Base-by-base conservation (phyloP, 2,113 vertebrate species). In the Pycnonotus jocosus region DNA sequence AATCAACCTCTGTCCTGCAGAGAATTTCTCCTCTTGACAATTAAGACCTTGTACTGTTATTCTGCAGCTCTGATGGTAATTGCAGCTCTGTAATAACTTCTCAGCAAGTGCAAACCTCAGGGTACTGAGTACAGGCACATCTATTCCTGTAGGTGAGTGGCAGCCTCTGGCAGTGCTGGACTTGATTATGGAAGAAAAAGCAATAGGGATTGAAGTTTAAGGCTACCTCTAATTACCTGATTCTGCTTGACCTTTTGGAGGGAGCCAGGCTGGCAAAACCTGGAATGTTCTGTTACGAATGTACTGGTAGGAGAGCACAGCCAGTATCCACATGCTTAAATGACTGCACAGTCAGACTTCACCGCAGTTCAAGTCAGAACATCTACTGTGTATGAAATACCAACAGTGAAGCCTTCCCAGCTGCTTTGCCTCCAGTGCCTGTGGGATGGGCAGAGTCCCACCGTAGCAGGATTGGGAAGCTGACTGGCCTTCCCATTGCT, bases 61-160 rank as follows among this genome's bases (percentile, higher is more conserved):
- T 90, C 64, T 64, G 83, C 57, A 42, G 87, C 54, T 82, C 84
- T 90, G 92, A 88, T 93, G 93, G 47, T 92, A 44, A 94, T 88
- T 88, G 79, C 90, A 84, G 61, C 60, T 56, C 78, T 88, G 35
- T 45, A 42, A 62, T 44, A 65, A 15, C 45, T 70, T 65, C 90
- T 82, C 93, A 91, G 88, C 58, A 56, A 58, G 74, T 28, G 47
- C 71, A 65, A 18, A 62, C 88, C 68, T 53, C 7, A 1, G 72
- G 82, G 76, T 25, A 3, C 70, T 10, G 27, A 93, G 82, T 31
- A 35, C 54, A 38, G 74, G 42, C 61, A 31, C 11, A 74, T 48
- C 27, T 28, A 14, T 2, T 11, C 28, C 86, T 24, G 2, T 9
- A 23, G 70, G 9, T 64, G 81, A 93, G 87, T 12, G 31, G 79